phyloP scores from a whole-genome alignment of 1,140 invertebrate species.

The Procambarus virginalis region DNA sequence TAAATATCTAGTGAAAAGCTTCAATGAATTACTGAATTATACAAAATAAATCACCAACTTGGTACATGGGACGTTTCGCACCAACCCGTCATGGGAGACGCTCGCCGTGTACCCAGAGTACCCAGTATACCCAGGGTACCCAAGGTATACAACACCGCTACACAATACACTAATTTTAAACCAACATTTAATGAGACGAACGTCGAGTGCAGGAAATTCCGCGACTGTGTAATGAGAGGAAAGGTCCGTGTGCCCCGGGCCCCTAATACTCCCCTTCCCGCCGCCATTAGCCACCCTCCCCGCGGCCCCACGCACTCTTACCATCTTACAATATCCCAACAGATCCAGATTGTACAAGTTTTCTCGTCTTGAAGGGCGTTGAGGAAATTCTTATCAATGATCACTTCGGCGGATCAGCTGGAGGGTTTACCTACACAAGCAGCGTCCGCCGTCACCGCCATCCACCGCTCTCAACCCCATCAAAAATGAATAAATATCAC shows the following conservation, averaged over 20 bases:
- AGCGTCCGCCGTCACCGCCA: not conserved
- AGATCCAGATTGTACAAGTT: conserved; percentile 69
- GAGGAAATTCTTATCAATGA: not conserved
- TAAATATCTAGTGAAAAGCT: too few relatives aligned
- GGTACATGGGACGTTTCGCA: too few relatives aligned
- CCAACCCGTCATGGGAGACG: too few relatives aligned
- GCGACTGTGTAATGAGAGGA: too few relatives aligned
- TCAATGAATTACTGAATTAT: too few relatives aligned
- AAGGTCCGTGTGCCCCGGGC: not conserved
- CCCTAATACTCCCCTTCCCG: not conserved
- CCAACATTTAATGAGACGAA: too few relatives aligned
- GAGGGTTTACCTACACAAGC: not conserved
- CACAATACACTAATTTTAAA: too few relatives aligned
- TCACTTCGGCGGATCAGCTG: not conserved
- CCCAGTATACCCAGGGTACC: too few relatives aligned
- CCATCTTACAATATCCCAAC: conserved; percentile 70
- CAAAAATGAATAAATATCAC: not conserved
- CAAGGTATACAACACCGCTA: too few relatives aligned
- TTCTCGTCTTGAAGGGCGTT: not conserved
- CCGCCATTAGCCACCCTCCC: not conserved
- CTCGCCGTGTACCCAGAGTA: too few relatives aligned
- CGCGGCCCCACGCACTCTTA: not conserved
- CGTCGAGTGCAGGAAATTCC: too few relatives aligned
- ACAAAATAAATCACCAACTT: too few relatives aligned
- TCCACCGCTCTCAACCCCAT: not conserved